Percentiles rank a stretch among this genome's conserved stretches.
These are phyloP conservation scores for Melanotaenia parkinsoni DNA, from an alignment of 2,797 vertebrate genomes.

Conservation along the genomic window DNA sequence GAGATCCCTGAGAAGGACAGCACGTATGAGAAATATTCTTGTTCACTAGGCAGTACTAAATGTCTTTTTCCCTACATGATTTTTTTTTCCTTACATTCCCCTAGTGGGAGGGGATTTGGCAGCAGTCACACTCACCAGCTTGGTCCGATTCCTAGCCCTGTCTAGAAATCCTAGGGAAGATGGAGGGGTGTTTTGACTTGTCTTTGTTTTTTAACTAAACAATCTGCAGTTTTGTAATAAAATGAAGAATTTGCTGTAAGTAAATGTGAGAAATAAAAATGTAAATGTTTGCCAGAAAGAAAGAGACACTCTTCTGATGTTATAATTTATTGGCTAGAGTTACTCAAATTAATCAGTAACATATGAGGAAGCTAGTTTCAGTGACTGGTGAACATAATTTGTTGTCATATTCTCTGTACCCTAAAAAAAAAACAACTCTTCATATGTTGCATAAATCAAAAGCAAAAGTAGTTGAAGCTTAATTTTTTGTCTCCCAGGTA, in stretches of 20 bases:
- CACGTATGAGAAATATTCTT: slow-evolving; percentile 77
- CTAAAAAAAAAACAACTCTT: neutral
- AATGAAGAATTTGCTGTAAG: neutral
- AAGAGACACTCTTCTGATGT: neutral
- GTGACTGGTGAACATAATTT: neutral
- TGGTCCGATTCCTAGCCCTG: slow-evolving; percentile 16
- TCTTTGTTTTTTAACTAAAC: slow-evolving; percentile 21
- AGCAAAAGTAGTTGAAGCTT: neutral
- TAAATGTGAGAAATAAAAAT: neutral
- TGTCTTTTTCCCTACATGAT: slow-evolving; percentile 21
- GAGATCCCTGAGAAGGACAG: slow-evolving; percentile 93
- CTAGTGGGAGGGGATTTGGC: slow-evolving; percentile 38
- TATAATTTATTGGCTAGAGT: too few relatives aligned
- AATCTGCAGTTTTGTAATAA: slow-evolving; percentile 2
- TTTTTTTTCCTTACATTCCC: slow-evolving; percentile 5
- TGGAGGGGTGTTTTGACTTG: slow-evolving; percentile 48
- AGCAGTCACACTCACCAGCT: slow-evolving; percentile 6
- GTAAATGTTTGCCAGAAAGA: neutral
- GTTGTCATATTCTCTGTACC: neutral
- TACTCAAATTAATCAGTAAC: too few relatives aligned
- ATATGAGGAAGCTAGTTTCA: too few relatives aligned
- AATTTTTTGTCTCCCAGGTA: slow-evolving; percentile 75
- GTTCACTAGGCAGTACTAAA: neutral
- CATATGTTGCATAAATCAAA: neutral
- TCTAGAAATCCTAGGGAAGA: slow-evolving; percentile 10